Evolutionary conservation across 2,888 invertebrate species (phyloP), one percentile per base, ranked within the genome.

Genomic region (Eudasyphora cyanicolor): DNA sequence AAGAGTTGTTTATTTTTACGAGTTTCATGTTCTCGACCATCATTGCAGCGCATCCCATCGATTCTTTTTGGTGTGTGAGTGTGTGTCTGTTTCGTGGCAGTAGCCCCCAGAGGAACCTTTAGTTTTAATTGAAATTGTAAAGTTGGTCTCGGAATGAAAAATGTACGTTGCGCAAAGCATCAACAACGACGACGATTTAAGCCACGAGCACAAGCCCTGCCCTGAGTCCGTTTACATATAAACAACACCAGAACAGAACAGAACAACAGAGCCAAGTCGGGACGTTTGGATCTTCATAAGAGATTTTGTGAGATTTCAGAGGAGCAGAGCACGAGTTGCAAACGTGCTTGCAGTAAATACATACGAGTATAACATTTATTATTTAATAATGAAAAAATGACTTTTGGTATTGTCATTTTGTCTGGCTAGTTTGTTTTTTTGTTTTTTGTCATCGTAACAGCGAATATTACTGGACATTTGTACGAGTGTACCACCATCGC

Each of bases 51-150:
- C 42, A 27, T n/a, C 19, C 17, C 60, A 27, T 60, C 60, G 29
- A 64, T 64, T 38, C 17, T 60, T 60, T 38, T 67, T n/a, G n/a
- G n/a, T n/a, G n/a, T n/a, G n/a, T n/a, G n/a, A n/a, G n/a, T n/a
- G n/a, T n/a, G 21, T 27, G 57, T 57, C 51, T 70, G 71, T 54
- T 73, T 73, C 35, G 35, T 54, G 7, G 21, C 49, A 4, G 57
- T 14, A 57, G n/a, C 73, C 57, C 73, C 42, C 42, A 60, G 67
- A 60, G 73, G 57, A 73, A 73, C 42, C 73, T 60, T 73, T 57
- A 73, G 57, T 73, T 73, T 73, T 57, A 73, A 73, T 73, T 73
- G 42, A 73, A 73, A 60, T 67, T 67, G 67, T 67, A 67, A 67
- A 67, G 67, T 67, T 67, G 24, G 12, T 38, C 21, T 17, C 67